These are phyloP conservation scores for Neofelis nebulosa DNA, from an alignment of 2,113 vertebrate species.

Conservation along the genomic window DNA sequence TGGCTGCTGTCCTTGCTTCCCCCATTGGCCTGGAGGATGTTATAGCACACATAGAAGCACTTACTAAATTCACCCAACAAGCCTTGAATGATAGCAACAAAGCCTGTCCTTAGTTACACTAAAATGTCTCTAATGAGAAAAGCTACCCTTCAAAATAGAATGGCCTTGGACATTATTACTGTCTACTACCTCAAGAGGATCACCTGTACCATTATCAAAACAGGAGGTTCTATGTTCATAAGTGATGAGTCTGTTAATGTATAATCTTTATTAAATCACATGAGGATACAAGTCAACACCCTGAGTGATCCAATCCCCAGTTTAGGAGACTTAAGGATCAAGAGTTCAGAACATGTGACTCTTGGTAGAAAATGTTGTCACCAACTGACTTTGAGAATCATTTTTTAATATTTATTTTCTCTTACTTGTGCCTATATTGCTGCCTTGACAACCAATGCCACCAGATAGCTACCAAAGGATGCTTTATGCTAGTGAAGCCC, in stretches of 20 bases:
- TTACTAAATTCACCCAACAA: not conserved
- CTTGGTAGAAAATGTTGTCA: not conserved
- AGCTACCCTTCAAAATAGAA: not conserved
- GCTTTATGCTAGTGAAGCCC: not conserved
- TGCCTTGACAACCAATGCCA: not conserved
- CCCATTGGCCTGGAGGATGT: not conserved
- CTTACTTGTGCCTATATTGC: not conserved
- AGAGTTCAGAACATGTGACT: not conserved
- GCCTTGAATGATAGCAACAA: not conserved
- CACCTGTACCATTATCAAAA: not conserved
- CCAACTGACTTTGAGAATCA: not conserved
- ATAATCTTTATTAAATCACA: not conserved
- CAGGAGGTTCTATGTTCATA: not conserved
- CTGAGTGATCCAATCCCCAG: not conserved
- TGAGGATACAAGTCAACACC: not conserved
- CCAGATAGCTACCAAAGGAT: not conserved
- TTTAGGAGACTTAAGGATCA: not conserved
- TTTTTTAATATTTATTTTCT: not conserved
- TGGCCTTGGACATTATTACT: not conserved
- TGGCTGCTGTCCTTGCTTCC: not conserved
- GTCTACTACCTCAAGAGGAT: not conserved
- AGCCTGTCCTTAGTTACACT: not conserved
- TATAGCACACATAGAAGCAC: not conserved
- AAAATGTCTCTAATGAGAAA: not conserved
- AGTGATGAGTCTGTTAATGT: not conserved